Evolutionary conservation across 1,140 invertebrate species (phyloP).

Genomic region (Adelges cooleyi): DNA sequence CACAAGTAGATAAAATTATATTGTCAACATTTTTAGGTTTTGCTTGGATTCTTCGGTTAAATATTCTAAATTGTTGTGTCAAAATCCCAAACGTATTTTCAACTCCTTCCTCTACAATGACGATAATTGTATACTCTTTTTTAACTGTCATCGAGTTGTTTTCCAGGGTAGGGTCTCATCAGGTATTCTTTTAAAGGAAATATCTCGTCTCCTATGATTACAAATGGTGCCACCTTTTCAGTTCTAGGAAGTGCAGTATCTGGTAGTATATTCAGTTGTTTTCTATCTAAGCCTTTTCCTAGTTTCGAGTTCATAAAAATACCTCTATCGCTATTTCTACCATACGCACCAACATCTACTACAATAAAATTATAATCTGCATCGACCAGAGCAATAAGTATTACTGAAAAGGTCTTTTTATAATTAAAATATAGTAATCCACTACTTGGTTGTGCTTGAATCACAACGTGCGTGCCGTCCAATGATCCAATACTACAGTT

Average conservation of each 20-base stretch:
- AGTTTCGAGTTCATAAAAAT: constrained; percentile 1
- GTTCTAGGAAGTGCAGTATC: constrained; percentile 14
- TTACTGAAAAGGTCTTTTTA: constrained; percentile 40
- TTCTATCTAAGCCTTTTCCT: constrained; percentile 28
- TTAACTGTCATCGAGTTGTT: constrained; percentile 28
- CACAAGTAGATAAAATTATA: constrained; percentile 13
- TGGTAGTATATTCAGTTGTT: not conserved
- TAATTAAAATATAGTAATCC: constrained; percentile 41
- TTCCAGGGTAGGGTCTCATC: constrained; percentile 37
- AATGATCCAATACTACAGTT: constrained; percentile 37
- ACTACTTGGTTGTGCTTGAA: constrained; percentile 36
- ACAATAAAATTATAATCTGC: constrained; percentile 40
- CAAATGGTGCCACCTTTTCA: constrained; percentile 32
- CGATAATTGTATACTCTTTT: constrained; percentile 36
- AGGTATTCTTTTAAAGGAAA: constrained; percentile 38
- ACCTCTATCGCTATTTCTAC: constrained; percentile 37
- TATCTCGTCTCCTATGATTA: constrained; percentile 38
- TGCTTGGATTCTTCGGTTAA: constrained; percentile 5
- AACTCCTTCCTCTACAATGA: constrained; percentile 31
- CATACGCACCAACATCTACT: constrained; percentile 40
- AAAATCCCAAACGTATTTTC: constrained; percentile 38
- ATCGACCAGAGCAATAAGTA: constrained; percentile 41
- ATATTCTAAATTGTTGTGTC: constrained; percentile 32
- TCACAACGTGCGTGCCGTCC: constrained; percentile 39
- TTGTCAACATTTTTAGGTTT: constrained; percentile 20